Evolutionary conservation across 2,797 vertebrate species (phyloP).

Genomic region (Poeciliopsis turneri): DNA sequence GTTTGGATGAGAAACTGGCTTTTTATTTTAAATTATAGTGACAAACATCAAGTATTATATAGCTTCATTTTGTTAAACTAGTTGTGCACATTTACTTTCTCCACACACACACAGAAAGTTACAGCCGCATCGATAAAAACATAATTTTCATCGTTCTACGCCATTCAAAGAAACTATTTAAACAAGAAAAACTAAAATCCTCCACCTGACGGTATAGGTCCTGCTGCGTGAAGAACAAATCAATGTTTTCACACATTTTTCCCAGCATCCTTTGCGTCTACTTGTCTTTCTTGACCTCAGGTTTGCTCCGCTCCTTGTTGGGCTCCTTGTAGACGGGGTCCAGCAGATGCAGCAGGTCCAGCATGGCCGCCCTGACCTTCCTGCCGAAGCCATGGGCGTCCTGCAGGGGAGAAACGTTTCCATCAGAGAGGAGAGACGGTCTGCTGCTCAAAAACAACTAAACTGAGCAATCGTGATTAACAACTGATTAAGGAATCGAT

Average conservation of each 20-base stretch:
- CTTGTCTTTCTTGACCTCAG: slow-evolving; percentile 76
- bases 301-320: slow-evolving; percentile 41
- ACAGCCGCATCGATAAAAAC: slow-evolving; percentile 42
- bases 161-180: slow-evolving; percentile 4
- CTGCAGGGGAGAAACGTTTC: slow-evolving; percentile 59
- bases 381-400: slow-evolving; percentile 84
- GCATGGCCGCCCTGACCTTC: slow-evolving; percentile 81
- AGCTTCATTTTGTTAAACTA: slow-evolving; percentile 13
- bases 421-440: too few species aligned
- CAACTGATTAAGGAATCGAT: background rate
- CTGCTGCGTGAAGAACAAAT: slow-evolving; percentile 15
- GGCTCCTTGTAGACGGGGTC: slow-evolving; percentile 62
- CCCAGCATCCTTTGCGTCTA: slow-evolving; percentile 49
- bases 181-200: slow-evolving; percentile 16
- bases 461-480: background rate
- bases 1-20: slow-evolving; percentile 15
- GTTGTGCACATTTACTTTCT: slow-evolving; percentile 5
- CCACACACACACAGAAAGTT: slow-evolving; percentile 21
- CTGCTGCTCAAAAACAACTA: background rate
- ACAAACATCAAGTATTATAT: slow-evolving; percentile 1
- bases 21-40: slow-evolving; percentile 6
- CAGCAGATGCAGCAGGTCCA: slow-evolving; percentile 83
- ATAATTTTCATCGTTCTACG: background rate
- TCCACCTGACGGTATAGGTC: slow-evolving; percentile 16
- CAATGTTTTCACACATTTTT: slow-evolving; percentile 12